A percentile compares a stretch with the other conserved stretches of the same genome.
Evolutionary conservation across 2,113 vertebrate genomes (phyloP).

Genomic region (Benitochromis conjunctus): DNA sequence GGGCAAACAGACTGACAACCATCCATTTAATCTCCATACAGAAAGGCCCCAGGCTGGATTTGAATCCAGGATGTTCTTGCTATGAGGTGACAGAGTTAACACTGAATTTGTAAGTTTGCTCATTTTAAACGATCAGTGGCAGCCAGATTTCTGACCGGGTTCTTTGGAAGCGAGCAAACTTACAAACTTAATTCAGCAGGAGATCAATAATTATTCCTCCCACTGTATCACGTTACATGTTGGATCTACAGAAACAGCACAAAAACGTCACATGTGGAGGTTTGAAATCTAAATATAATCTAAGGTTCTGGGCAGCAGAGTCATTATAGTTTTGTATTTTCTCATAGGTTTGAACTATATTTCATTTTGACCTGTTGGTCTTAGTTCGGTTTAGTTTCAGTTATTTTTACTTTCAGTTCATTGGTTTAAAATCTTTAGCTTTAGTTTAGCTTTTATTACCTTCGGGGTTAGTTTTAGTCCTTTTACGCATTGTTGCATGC

Average conservation of each 20-base stretch:
- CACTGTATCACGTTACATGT: neutral
- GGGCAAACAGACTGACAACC: neutral
- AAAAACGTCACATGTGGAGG: neutral
- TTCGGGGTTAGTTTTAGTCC: neutral
- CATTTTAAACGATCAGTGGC: too few species aligned
- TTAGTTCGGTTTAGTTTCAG: neutral
- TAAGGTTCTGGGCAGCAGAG: neutral
- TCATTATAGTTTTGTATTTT: neutral
- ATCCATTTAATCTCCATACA: neutral
- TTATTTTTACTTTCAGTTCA: neutral
- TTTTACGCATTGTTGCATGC: neutral
- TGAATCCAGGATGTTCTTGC: neutral
- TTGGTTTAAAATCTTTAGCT: neutral
- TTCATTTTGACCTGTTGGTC: neutral
- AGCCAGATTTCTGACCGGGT: too few species aligned
- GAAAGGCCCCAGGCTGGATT: neutral
- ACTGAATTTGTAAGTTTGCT: too few species aligned
- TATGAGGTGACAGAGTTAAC: too few species aligned
- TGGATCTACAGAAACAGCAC: neutral
- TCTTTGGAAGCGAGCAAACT: too few species aligned
- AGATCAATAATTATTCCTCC: neutral
- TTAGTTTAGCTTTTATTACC: neutral
- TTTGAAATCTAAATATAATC: neutral
- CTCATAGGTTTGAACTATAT: neutral
- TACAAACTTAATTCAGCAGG: neutral